Conservation (phyloP, 2,888 invertebrate species). For the Dorcus parallelipipedus region DNA sequence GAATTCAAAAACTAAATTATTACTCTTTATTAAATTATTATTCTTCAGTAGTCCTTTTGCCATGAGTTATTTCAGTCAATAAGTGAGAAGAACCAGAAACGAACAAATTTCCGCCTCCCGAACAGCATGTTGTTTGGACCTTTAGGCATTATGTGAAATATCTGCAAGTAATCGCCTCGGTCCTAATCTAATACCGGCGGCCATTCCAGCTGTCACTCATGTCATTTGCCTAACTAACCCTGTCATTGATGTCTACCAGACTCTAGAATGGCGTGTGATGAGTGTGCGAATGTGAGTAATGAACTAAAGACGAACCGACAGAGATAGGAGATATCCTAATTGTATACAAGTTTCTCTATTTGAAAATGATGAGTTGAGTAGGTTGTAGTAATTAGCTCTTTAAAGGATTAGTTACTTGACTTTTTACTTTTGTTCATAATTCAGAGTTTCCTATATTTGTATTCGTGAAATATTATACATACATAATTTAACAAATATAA, state of each 20-base stretch:
- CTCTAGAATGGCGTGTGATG: slow-evolving; percentile 38
- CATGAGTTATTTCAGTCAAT: neutral
- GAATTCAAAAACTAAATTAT: neutral
- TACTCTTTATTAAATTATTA: no score
- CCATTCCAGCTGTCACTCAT: slow-evolving; percentile 47
- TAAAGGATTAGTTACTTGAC: no score
- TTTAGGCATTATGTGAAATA: slow-evolving; percentile 21
- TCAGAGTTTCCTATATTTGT: no score
- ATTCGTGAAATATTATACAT: no score
- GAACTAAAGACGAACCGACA: slow-evolving; percentile 40
- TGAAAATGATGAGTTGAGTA: no score
- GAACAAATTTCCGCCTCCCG: slow-evolving; percentile 7
- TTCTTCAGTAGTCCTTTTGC: no score
- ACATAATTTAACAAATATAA: no score
- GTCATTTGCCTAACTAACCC: slow-evolving; percentile 42
- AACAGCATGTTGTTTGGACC: slow-evolving; percentile 14
- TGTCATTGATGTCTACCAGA: slow-evolving; percentile 40
- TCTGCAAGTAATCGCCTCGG: slow-evolving; percentile 40
- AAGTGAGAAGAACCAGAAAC: slow-evolving; percentile 11
- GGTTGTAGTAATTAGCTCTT: no score
- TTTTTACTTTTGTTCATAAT: no score
- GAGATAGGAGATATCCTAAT: neutral
- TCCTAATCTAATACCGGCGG: slow-evolving; percentile 43
- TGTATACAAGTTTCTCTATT: neutral
- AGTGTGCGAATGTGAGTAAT: slow-evolving; percentile 46